Percentiles rank a stretch among this genome's conserved stretches.
Evolutionary conservation across 1,140 invertebrate genomes (phyloP).

Genomic region (Listronotus bonariensis): DNA sequence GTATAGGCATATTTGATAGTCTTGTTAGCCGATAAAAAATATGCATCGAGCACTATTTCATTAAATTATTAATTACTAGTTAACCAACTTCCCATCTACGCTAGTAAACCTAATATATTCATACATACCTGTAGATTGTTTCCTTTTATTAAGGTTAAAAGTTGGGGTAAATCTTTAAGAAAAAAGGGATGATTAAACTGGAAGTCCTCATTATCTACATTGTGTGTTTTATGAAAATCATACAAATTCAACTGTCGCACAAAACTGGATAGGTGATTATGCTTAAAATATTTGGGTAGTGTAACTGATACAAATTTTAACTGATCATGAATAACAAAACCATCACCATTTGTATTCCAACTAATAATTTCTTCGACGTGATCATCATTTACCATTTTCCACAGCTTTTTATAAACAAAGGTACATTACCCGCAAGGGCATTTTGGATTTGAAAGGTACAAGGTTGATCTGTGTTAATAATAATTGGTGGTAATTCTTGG

Average conservation of each 20-base stretch:
- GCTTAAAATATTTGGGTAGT: conserved; percentile 44
- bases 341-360: conserved; percentile 40
- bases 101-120: no score
- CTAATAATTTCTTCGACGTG: conserved; percentile 34
- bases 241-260: conserved; percentile 45
- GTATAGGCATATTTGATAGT: no score
- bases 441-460: conserved; percentile 3
- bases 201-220: conserved; percentile 25
- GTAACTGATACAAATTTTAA: conserved; percentile 36
- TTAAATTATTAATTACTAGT: no score
- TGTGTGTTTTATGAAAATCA: conserved; percentile 42
- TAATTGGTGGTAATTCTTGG: conserved; percentile 10
- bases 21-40: no score
- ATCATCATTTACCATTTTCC: conserved; percentile 43
- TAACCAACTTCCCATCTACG: no score
- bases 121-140: conserved; percentile 28
- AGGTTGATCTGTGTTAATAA: conserved; percentile 9
- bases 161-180: conserved; percentile 35
- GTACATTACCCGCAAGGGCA: conserved; percentile 11
- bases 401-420: conserved; percentile 43
- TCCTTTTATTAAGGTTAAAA: conserved; percentile 40
- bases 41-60: no score
- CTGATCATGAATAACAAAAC: conserved; percentile 43
- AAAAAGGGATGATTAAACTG: conserved; percentile 42
- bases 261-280: conserved; percentile 45